phyloP scores from a whole-genome alignment of 1,140 invertebrate species.

The Oedothorax gibbosus region DNA sequence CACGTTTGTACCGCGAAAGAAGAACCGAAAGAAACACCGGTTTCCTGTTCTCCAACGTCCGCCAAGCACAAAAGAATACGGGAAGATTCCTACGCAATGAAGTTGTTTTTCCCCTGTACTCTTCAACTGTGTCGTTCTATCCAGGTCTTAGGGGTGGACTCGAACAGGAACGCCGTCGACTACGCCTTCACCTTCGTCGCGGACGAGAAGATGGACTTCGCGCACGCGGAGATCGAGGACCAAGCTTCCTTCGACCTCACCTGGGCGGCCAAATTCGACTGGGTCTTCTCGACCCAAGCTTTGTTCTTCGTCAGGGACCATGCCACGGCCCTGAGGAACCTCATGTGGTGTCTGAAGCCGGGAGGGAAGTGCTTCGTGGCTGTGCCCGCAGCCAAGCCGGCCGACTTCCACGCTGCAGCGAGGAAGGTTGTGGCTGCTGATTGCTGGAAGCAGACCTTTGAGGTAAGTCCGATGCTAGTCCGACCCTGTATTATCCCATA shows the following conservation, averaged over 20 bases:
- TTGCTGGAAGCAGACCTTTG: slow-evolving; percentile 55
- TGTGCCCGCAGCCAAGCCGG: slow-evolving; percentile 54
- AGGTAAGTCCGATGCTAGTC: slow-evolving; percentile 32
- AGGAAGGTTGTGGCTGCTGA: slow-evolving; percentile 45
- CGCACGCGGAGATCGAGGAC: slow-evolving; percentile 55
- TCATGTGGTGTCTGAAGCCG: slow-evolving; percentile 60
- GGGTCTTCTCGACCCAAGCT: slow-evolving; percentile 57
- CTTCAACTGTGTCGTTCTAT: too few relatives aligned
- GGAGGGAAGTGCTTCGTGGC: slow-evolving; percentile 55
- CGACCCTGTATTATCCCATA: too few relatives aligned
- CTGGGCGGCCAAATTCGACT: slow-evolving; percentile 60
- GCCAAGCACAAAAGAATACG: too few relatives aligned
- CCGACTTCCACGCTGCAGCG: slow-evolving; percentile 58
- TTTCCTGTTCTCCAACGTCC: too few relatives aligned
- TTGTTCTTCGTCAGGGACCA: slow-evolving; percentile 54
- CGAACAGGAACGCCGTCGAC: slow-evolving; percentile 46
- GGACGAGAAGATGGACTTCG: slow-evolving; percentile 61
- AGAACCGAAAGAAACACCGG: too few relatives aligned
- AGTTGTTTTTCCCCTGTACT: too few relatives aligned
- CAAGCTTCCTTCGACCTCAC: slow-evolving; percentile 42
- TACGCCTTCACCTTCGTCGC: slow-evolving; percentile 52
- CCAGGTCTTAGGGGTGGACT: slow-evolving; percentile 49
- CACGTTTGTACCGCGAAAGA: too few relatives aligned
- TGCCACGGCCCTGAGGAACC: slow-evolving; percentile 42
- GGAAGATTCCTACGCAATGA: too few relatives aligned